These are phyloP conservation scores for Phasianus colchicus DNA, from an alignment of 2,113 vertebrate species.

Conservation along the genomic window DNA sequence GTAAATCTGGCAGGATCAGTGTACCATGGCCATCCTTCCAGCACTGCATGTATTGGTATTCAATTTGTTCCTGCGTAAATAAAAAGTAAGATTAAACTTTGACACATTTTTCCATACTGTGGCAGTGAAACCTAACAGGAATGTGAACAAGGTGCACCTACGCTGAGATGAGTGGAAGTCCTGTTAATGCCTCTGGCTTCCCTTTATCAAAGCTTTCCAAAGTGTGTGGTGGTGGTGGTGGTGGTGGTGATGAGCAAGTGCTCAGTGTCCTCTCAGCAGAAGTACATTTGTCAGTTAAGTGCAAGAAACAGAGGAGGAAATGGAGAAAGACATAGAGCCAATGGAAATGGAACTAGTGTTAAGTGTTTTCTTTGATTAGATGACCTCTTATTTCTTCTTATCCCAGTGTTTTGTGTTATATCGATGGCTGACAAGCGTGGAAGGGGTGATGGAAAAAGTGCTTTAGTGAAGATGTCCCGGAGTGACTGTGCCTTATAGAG, in stretches of 20 bases:
- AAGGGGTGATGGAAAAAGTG: neutral
- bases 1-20: neutral
- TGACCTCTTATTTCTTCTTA: neutral
- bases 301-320: neutral
- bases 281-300: neutral
- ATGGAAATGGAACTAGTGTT: neutral
- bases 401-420: fast-evolving
- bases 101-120: neutral
- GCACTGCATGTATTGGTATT: fast-evolving
- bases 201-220: neutral
- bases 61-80: neutral
- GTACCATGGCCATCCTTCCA: neutral
- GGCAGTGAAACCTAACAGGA: neutral
- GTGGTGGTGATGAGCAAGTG: neutral
- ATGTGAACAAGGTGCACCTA: fast-evolving
- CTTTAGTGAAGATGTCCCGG: neutral
- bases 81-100: neutral
- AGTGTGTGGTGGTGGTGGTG: neutral
- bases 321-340: fast-evolving
- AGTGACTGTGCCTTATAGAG: fast-evolving
- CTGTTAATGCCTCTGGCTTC: neutral
- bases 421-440: neutral
- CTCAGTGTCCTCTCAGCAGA: neutral
- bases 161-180: neutral
- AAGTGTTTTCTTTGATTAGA: neutral